Conservation (phyloP, 2,888 invertebrate genomes). For the Melieria picta region DNA sequence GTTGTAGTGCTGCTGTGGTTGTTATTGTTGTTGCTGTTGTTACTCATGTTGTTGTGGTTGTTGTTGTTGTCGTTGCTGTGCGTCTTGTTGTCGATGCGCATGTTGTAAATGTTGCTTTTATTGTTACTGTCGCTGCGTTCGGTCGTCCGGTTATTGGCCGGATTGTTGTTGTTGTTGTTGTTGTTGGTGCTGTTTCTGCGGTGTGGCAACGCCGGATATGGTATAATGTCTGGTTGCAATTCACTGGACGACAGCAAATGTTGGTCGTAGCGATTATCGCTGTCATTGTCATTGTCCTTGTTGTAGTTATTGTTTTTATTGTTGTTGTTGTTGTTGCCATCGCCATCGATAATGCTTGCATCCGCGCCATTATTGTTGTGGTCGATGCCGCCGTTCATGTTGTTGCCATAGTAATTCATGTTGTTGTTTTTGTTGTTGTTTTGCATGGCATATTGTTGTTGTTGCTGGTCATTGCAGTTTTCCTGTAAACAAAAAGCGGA, state of each 20-base stretch:
- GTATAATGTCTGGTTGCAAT: slow-evolving; percentile 59
- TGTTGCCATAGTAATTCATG: background rate
- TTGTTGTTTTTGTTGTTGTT: background rate
- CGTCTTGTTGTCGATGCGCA: slow-evolving; percentile 7
- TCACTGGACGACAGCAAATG: slow-evolving; percentile 48
- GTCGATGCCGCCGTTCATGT: slow-evolving; percentile 10
- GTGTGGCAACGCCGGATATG: slow-evolving; percentile 52
- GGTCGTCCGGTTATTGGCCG: slow-evolving; percentile 33
- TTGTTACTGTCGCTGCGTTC: slow-evolving; percentile 27
- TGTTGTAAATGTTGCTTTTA: slow-evolving; percentile 24
- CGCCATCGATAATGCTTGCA: slow-evolving; percentile 17
- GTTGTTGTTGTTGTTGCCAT: background rate
- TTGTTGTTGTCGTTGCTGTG: slow-evolving; percentile 21
- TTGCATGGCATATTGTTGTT: slow-evolving; percentile 2
- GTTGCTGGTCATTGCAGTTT: slow-evolving; percentile 28
- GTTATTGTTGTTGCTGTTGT: slow-evolving; percentile 9
- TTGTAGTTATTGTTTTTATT: slow-evolving; percentile 27
- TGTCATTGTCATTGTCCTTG: slow-evolving; percentile 24
- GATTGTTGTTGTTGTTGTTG: slow-evolving; percentile 36
- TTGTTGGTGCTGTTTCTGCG: slow-evolving; percentile 11
- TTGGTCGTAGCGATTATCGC: slow-evolving; percentile 32
- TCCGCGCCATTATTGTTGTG: slow-evolving; percentile 24
- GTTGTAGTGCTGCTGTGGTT: slow-evolving; percentile 9
- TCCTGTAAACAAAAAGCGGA: slow-evolving; percentile 26
- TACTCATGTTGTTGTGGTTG: background rate